phyloP scores from a whole-genome alignment of 1,140 invertebrate genomes.

The Conus betulinus region DNA sequence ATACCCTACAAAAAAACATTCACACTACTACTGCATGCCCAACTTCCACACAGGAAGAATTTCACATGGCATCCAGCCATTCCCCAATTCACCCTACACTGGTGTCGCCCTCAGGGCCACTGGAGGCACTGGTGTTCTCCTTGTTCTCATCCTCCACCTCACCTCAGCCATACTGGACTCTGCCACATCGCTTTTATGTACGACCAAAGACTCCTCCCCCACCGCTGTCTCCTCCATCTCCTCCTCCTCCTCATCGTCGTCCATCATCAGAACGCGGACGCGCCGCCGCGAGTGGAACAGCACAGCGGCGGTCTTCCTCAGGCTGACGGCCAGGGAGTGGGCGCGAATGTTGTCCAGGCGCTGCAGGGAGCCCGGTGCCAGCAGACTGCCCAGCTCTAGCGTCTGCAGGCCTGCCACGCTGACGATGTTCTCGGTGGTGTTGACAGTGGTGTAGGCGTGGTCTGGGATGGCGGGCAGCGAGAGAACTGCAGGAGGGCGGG shows the following conservation, averaged over 20 bases:
- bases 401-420: not conserved
- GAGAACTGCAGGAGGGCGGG: conserved; percentile 71
- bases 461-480: conserved; percentile 50
- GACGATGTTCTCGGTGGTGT: conserved; percentile 43
- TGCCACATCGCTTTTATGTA: not conserved
- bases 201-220: not conserved
- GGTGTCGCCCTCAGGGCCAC: not conserved
- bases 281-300: conserved; percentile 30
- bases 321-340: conserved; percentile 86
- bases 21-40: too few species aligned
- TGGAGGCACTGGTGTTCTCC: conserved; percentile 28
- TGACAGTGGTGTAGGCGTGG: conserved; percentile 44
- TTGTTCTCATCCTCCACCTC: conserved; percentile 23
- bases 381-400: conserved; percentile 57
- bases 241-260: conserved; percentile 29
- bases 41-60: not conserved
- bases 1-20: not conserved
- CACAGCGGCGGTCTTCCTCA: conserved; percentile 90
- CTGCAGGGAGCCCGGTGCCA: conserved; percentile 68
- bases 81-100: not conserved
- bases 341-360: conserved; percentile 85
- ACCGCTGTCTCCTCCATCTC: conserved; percentile 14
- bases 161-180: not conserved
- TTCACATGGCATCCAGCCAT: too few species aligned
- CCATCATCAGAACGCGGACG: conserved; percentile 26